Base-by-base conservation (phyloP, 2,888 invertebrate genomes). In the Girardia tigrina region DNA sequence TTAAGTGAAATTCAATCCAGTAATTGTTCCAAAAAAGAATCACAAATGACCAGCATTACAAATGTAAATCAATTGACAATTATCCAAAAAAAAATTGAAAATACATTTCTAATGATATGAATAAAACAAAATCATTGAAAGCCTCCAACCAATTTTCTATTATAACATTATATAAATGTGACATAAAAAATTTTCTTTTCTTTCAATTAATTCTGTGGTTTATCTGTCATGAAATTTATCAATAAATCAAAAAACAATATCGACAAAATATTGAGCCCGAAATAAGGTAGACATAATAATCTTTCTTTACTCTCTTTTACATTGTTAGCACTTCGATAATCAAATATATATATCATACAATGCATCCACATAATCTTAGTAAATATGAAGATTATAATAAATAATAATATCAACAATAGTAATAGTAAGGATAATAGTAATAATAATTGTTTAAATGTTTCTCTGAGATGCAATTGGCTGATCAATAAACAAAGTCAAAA, bases 31-130 rank as follows among this genome's bases (percentile, higher is more conserved):
- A 36, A 16, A n/a, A n/a, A 56, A 16, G 23, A 56, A 56, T 56
- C 56, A 56, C 56, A 56, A 56, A 56, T 56, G 56, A 56, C 56
- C 56, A 56, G n/a, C n/a, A 56, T 56, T 20, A 56, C n/a, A 56
- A 56, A 56, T 56, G 23, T 56, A 12, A 20, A 56, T 56, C 56
- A 56, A 56, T 56, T 23, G n/a, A 56, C 56, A 2, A 4, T 16
- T 56, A 8, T 56, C n/a, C 56, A 56, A 56, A 56, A 56, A 56
- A 12, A 2, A 56, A 56, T 56, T 56, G n/a, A 56, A 56, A 56
- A 56, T 56, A 56, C 56, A 56, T 56, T 8, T 56, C 56, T 56
- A 56, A 20, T 56, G 56, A 56, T 56, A 56, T 56, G 56, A 56
- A 56, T 56, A 56, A n/a, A 56, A 56, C 56, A 56, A 56, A 56